A percentile compares a stretch with the other conserved stretches of the same genome.
phyloP scores from a whole-genome alignment of 1,140 invertebrate species.

The Neoseiulus cucumeris region DNA sequence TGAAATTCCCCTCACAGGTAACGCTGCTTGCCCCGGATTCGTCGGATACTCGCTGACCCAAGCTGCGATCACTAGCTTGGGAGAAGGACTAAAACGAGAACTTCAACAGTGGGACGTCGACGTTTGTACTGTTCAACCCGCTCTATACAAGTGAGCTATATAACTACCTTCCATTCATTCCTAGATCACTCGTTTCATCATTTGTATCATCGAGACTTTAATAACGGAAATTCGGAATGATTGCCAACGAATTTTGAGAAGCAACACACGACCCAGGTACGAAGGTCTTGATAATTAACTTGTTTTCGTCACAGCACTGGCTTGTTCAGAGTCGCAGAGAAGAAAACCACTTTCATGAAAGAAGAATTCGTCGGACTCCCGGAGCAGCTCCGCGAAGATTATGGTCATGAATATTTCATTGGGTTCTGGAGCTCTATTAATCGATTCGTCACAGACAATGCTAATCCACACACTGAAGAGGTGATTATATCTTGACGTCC shows the following conservation, averaged over 20 bases:
- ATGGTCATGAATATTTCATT: constrained; percentile 1
- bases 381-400: constrained; percentile 16
- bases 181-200: too few relatives aligned
- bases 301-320: not conserved
- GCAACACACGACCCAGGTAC: too few relatives aligned
- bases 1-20: constrained; percentile 11
- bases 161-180: not conserved
- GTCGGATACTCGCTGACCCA: constrained; percentile 34
- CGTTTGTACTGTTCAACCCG: constrained; percentile 33
- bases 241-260: too few relatives aligned
- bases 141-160: constrained; percentile 29
- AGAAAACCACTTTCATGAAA: not conserved
- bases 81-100: constrained; percentile 33
- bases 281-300: too few relatives aligned
- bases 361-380: constrained; percentile 11
- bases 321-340: not conserved
- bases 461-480: not conserved
- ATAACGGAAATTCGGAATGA: too few relatives aligned
- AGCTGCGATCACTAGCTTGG: constrained; percentile 32
- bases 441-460: not conserved
- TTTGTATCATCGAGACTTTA: too few relatives aligned
- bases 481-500: not conserved
- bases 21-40: constrained; percentile 29
- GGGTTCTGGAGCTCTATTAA: not conserved
- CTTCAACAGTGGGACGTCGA: constrained; percentile 34